These are phyloP conservation scores for Ennomos quercinarius DNA, from an alignment of 2,888 invertebrate species.

Conservation along the genomic window DNA sequence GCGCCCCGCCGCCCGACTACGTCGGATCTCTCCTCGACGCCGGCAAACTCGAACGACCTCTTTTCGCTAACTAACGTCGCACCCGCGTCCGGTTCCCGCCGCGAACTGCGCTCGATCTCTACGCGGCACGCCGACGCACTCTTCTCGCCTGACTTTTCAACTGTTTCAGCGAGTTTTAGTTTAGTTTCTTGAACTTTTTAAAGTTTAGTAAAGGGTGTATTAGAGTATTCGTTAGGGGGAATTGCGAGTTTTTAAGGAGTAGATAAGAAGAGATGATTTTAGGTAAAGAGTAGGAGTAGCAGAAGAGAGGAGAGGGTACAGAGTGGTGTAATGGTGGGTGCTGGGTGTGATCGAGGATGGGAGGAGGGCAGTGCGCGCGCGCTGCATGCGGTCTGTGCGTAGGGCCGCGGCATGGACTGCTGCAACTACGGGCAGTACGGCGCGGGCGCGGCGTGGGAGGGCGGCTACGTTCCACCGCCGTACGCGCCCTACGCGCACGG, in stretches of 20 bases:
- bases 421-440: slow-evolving; percentile 83
- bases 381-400: slow-evolving; percentile 68
- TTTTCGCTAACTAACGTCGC: slow-evolving; percentile 82
- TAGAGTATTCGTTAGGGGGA: neutral
- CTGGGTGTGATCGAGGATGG: slow-evolving; percentile 60
- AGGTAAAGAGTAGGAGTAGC: slow-evolving; percentile 9
- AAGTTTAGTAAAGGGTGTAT: slow-evolving; percentile 10
- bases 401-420: slow-evolving; percentile 75
- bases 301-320: slow-evolving; percentile 11
- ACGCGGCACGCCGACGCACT: slow-evolving; percentile 45
- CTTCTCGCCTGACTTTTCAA: slow-evolving; percentile 38
- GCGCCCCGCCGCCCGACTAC: slow-evolving; percentile 51
- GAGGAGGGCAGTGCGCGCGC: slow-evolving; percentile 53
- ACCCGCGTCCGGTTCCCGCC: slow-evolving; percentile 76
- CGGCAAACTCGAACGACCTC: slow-evolving; percentile 84
- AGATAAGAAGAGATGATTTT: slow-evolving; percentile 13
- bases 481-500: slow-evolving; percentile 62
- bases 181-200: slow-evolving; percentile 26
- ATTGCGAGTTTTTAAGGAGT: neutral
- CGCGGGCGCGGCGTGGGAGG: slow-evolving; percentile 65
- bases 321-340: slow-evolving; percentile 58
- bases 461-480: slow-evolving; percentile 53
- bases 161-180: slow-evolving; percentile 34
- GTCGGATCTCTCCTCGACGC: slow-evolving; percentile 57
- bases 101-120: slow-evolving; percentile 76